These are phyloP conservation scores for Blastobasis lacticolella DNA, from an alignment of 2,888 invertebrate genomes.

Conservation along the genomic window DNA sequence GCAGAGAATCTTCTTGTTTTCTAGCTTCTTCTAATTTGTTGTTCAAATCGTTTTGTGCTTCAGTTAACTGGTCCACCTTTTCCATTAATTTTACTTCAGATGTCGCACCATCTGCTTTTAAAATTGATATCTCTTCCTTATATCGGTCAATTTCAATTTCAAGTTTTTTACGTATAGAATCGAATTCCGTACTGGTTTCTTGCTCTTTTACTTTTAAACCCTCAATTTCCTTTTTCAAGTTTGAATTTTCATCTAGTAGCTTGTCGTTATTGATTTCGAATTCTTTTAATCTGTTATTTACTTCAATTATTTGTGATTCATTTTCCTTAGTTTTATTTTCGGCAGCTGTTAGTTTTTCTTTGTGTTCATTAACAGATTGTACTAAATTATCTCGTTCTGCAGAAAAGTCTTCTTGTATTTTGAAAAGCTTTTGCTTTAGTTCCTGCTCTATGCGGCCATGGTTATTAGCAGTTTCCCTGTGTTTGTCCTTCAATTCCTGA, in stretches of 20 bases:
- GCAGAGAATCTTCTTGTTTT: slow-evolving; percentile 62
- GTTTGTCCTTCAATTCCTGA: slow-evolving; percentile 64
- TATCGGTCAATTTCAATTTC: slow-evolving; percentile 63
- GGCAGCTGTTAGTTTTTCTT: slow-evolving; percentile 46
- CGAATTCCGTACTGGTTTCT: slow-evolving; percentile 48
- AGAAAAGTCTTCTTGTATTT: slow-evolving; percentile 57
- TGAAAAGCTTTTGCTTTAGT: slow-evolving; percentile 60
- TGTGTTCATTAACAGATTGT: slow-evolving; percentile 44
- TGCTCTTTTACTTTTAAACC: slow-evolving; percentile 49
- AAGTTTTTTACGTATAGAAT: slow-evolving; percentile 48
- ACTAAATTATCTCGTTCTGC: slow-evolving; percentile 49
- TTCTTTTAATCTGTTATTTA: slow-evolving; percentile 40
- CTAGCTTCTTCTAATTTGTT: slow-evolving; percentile 65
- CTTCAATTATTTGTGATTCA: slow-evolving; percentile 34
- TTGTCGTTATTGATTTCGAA: slow-evolving; percentile 47
- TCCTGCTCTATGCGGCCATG: slow-evolving; percentile 63
- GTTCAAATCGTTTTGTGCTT: slow-evolving; percentile 64
- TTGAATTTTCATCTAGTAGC: slow-evolving; percentile 56
- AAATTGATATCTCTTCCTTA: slow-evolving; percentile 54
- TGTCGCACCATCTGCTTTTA: slow-evolving; percentile 60
- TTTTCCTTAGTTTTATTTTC: slow-evolving; percentile 51
- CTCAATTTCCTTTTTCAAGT: slow-evolving; percentile 57
- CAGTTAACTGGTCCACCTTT: slow-evolving; percentile 63
- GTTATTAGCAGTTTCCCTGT: slow-evolving; percentile 54
- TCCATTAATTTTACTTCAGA: slow-evolving; percentile 65